These are phyloP conservation scores for Galaxea fascicularis DNA, from an alignment of 92 coral and sea anemone genomes.

Conservation along the genomic window DNA sequence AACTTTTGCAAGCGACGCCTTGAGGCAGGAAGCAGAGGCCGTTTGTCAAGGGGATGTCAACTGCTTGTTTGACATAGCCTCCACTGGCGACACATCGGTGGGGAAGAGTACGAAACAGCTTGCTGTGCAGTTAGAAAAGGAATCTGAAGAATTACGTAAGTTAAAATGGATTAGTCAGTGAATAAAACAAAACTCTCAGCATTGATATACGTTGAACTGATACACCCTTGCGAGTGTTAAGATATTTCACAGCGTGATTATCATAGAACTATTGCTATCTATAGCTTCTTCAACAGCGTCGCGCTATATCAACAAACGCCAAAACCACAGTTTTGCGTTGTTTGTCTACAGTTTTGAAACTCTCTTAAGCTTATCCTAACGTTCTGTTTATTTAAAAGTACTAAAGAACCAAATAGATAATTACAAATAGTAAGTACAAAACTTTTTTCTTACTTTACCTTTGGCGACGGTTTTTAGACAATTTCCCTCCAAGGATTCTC, in stretches of 20 bases:
- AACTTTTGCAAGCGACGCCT: constrained; percentile 46
- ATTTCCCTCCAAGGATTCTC: constrained; percentile 41
- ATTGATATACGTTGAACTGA: too few relatives aligned
- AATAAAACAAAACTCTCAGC: too few relatives aligned
- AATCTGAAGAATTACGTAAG: constrained; percentile 49
- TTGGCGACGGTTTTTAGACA: constrained; percentile 40
- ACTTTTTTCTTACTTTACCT: background rate
- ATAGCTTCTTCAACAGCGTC: too few relatives aligned
- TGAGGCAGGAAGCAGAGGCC: constrained; percentile 47
- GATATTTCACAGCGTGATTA: too few relatives aligned
- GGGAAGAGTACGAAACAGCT: constrained; percentile 64
- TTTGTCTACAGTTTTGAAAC: background rate
- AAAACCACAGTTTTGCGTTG: background rate
- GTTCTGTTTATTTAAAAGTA: background rate
- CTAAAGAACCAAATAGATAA: background rate
- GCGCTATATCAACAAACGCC: too few relatives aligned
- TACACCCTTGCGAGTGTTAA: too few relatives aligned
- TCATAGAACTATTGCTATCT: background rate
- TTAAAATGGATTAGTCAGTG: background rate
- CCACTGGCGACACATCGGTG: constrained; percentile 63
- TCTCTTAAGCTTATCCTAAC: background rate
- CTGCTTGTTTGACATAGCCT: constrained; percentile 80
- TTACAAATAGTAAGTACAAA: background rate
- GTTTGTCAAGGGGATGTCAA: constrained; percentile 64
- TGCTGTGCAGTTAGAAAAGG: constrained; percentile 41